Evolutionary conservation across 2,797 vertebrate genomes (phyloP).

Genomic region (Hydrolagus colliei): DNA sequence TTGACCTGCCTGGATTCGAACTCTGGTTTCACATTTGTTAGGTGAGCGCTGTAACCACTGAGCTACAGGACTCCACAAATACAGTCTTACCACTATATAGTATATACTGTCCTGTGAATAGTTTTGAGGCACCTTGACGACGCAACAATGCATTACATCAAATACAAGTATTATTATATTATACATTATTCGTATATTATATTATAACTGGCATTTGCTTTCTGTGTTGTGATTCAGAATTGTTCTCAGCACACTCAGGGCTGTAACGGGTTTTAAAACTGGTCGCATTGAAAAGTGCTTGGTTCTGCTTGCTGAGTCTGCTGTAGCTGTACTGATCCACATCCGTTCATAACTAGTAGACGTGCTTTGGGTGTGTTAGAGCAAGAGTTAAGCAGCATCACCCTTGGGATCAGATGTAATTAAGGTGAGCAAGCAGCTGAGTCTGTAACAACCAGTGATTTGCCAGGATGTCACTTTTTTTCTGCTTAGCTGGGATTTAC

Average conservation of each 20-base stretch:
- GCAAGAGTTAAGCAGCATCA: conserved; percentile 49
- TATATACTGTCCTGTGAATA: too few species aligned
- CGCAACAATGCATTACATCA: too few species aligned
- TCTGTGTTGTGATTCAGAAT: neutral
- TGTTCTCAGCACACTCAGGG: neutral
- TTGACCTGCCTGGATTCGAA: too few species aligned
- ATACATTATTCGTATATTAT: too few species aligned
- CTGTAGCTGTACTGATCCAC: conserved; percentile 7
- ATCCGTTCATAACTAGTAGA: neutral
- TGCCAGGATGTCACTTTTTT: conserved; percentile 68
- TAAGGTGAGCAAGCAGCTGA: conserved; percentile 71
- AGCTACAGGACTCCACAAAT: too few species aligned
- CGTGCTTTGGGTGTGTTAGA: conserved; percentile 45
- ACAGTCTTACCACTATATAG: too few species aligned
- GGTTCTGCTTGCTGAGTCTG: neutral
- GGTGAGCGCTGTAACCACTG: too few species aligned
- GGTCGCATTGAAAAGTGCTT: neutral
- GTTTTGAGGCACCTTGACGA: too few species aligned
- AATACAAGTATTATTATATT: too few species aligned
- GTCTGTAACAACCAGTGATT: conserved; percentile 75
- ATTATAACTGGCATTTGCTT: too few species aligned
- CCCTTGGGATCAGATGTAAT: conserved; percentile 73
- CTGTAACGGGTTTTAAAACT: neutral
- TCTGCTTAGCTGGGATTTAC: conserved; percentile 76
- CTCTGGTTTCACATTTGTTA: too few species aligned